A percentile compares a stretch with the other conserved stretches of the same genome.
Evolutionary conservation across 37 sponge, comb jelly and placozoan genomes (phyloP).

Genomic region (Ianthella basta): DNA sequence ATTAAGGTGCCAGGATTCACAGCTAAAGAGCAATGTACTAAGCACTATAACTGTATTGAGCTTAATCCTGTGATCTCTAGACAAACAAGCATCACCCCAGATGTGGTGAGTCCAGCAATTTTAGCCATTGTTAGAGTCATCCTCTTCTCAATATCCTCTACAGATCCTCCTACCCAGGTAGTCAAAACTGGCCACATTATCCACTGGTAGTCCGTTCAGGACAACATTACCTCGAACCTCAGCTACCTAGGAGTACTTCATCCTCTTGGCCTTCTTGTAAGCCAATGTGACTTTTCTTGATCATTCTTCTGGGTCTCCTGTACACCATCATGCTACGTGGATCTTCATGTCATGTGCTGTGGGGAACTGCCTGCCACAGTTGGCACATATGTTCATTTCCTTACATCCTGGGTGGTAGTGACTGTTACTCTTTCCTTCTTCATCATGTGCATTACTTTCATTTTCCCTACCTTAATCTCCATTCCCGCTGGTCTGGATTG

Average conservation of each 20-base stretch:
- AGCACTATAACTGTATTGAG: no score
- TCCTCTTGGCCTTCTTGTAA: neutral
- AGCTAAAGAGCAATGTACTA: no score
- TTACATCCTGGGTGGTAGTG: conserved; percentile 15
- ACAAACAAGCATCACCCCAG: no score
- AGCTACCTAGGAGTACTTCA: conserved; percentile 7
- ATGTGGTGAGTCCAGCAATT: no score
- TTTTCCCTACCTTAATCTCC: conserved; percentile 4
- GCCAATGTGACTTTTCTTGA: conserved; percentile 10
- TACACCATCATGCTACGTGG: conserved; percentile 9
- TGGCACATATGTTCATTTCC: conserved; percentile 8
- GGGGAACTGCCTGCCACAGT: conserved; percentile 12
- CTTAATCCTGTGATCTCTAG: no score
- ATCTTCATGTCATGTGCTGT: neutral
- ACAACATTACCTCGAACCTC: neutral
- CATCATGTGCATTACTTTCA: neutral
- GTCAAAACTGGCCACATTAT: neutral
- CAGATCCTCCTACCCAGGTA: neutral
- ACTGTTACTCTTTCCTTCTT: neutral
- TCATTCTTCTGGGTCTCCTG: conserved; percentile 21
- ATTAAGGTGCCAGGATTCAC: neutral
- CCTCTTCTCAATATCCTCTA: no score
- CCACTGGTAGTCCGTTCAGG: neutral
- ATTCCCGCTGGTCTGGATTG: neutral
- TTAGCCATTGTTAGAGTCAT: no score